Conservation (phyloP, 2,113 vertebrate genomes). For the Cyprinodon tularosa region DNA sequence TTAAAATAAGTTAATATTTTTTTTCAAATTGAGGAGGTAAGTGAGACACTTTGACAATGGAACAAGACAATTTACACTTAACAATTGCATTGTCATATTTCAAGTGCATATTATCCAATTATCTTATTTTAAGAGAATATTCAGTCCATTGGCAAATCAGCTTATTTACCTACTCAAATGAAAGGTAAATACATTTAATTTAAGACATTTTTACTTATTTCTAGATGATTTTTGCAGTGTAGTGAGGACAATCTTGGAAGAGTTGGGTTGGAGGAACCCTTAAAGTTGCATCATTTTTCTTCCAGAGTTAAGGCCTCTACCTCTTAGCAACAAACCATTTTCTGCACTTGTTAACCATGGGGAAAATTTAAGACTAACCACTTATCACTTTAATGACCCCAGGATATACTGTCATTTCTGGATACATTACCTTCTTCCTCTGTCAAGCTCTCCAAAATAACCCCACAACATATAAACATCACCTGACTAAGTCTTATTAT, state of each 20-base stretch:
- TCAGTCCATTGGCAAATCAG: too few relatives aligned
- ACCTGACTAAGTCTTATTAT: neutral
- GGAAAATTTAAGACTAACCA: neutral
- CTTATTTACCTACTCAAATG: too few relatives aligned
- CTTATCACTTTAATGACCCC: conserved; percentile 15
- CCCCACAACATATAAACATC: neutral
- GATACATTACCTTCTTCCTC: conserved; percentile 8
- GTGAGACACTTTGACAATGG: too few relatives aligned
- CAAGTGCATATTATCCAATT: too few relatives aligned
- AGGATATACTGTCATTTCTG: conserved; percentile 2
- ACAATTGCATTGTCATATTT: too few relatives aligned
- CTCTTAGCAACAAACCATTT: conserved; percentile 7
- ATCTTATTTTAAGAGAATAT: too few relatives aligned
- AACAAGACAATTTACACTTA: too few relatives aligned
- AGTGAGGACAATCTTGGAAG: neutral
- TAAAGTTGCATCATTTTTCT: conserved; percentile 11
- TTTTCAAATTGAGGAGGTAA: too few relatives aligned
- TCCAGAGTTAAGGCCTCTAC: conserved; percentile 14
- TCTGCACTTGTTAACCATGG: conserved; percentile 18
- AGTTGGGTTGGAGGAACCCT: neutral
- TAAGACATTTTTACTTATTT: too few relatives aligned
- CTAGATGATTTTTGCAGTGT: too few relatives aligned
- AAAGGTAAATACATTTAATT: too few relatives aligned
- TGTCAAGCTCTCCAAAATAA: neutral
- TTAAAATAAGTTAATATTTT: too few relatives aligned